Percentiles rank a stretch among this genome's conserved stretches.
Evolutionary conservation across 1,140 invertebrate species (phyloP).

Genomic region (Hirudo medicinalis): DNA sequence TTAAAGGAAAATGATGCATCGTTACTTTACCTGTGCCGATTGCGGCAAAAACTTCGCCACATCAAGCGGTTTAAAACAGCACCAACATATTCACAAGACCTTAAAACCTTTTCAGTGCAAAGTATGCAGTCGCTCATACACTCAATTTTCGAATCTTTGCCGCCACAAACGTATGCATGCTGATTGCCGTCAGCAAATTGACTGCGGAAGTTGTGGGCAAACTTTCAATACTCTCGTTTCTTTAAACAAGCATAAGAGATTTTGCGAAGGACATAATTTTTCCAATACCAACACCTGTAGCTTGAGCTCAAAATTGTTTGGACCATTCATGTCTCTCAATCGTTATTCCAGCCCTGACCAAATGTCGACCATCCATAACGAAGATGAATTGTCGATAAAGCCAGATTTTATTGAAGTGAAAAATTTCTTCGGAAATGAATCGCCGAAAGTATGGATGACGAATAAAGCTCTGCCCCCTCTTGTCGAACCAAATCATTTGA

Average conservation of each 20-base stretch:
- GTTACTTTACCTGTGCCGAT: conserved; percentile 85
- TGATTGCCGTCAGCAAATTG: conserved; percentile 47
- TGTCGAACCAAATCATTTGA: too few species aligned
- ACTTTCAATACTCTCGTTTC: conserved; percentile 73
- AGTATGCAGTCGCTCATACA: conserved; percentile 70
- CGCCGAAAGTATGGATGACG: too few species aligned
- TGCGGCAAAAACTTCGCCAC: conserved; percentile 97
- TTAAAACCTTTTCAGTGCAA: conserved; percentile 83
- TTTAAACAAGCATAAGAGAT: conserved; percentile 48
- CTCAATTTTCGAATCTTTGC: conserved; percentile 97
- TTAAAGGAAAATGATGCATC: conserved; percentile 24
- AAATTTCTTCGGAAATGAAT: too few species aligned
- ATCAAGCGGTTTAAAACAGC: conserved; percentile 79
- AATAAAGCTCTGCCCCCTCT: too few species aligned
- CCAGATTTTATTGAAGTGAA: too few species aligned
- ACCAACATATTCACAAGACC: conserved; percentile 95
- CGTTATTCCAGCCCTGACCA: too few species aligned
- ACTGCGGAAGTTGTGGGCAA: conserved; percentile 80
- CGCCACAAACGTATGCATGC: conserved; percentile 97
- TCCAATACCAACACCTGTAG: background rate
- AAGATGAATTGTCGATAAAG: too few species aligned
- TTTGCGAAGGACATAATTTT: conserved; percentile 45
- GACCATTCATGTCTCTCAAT: too few species aligned
- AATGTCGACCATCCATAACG: too few species aligned
- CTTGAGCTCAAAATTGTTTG: background rate